Percentiles rank a stretch among this genome's conserved stretches.
Evolutionary conservation across 2,113 vertebrate genomes (phyloP).

Genomic region (Sorex araneus): DNA sequence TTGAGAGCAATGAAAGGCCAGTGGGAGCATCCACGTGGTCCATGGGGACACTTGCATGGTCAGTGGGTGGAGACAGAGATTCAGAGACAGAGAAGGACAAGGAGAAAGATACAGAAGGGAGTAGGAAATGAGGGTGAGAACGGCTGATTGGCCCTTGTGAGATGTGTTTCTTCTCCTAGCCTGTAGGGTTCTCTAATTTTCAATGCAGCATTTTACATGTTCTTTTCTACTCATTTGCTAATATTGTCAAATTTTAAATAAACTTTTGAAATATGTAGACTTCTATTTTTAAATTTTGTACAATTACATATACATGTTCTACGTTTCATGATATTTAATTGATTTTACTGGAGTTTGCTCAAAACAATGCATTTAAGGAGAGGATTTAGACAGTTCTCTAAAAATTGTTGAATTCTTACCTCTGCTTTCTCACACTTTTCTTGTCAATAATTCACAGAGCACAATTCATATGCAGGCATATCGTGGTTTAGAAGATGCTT

Average conservation of each 20-base stretch:
- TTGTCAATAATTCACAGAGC: background rate
- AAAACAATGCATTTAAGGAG: background rate
- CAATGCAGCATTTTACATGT: no score
- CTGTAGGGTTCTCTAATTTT: no score
- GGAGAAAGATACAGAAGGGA: no score
- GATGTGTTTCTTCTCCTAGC: no score
- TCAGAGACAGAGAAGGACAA: no score
- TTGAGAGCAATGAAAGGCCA: no score
- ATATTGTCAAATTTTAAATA: conserved; percentile 3
- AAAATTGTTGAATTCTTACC: background rate
- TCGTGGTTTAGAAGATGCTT: background rate
- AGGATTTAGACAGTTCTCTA: background rate
- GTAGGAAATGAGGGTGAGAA: background rate
- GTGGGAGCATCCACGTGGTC: no score
- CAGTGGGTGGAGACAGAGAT: no score
- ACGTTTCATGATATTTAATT: background rate
- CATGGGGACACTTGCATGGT: no score
- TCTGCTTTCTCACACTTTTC: background rate
- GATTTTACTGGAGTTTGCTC: background rate
- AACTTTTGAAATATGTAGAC: background rate
- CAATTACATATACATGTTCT: background rate
- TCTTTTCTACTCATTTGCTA: background rate
- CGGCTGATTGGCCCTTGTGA: no score
- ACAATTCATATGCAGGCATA: background rate
- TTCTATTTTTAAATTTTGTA: background rate